A percentile compares a stretch with the other conserved stretches of the same genome.
phyloP scores from a whole-genome alignment of 2,888 invertebrate genomes.

The Steromphala cineraria region DNA sequence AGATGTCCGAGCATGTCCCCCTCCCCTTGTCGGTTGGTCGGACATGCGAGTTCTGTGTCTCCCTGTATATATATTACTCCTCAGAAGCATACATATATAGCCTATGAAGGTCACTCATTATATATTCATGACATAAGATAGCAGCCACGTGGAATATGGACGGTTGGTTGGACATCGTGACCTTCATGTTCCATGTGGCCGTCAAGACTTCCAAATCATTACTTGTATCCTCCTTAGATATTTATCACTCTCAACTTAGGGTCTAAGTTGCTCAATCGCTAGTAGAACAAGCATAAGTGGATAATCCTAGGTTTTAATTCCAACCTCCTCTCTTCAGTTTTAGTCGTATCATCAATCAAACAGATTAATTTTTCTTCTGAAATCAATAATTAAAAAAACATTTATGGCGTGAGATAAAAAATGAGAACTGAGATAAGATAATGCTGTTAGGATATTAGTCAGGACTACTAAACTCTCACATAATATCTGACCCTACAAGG shows the following conservation, averaged over 20 bases:
- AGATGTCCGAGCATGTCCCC: neutral
- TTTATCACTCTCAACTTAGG: neutral
- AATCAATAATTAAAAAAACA: no score
- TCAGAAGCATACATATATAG: constrained; percentile 17
- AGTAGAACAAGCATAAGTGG: neutral
- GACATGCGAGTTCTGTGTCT: neutral
- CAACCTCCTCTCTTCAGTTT: no score
- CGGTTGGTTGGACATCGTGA: no score
- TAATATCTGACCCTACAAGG: no score
- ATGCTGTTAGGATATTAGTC: no score
- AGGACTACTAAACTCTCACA: no score
- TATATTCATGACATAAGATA: constrained; percentile 4
- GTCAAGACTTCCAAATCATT: neutral
- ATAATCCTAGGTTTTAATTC: no score
- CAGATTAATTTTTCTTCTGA: no score
- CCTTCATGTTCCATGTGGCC: no score
- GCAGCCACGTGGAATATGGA: neutral
- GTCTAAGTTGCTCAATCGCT: constrained; percentile 6
- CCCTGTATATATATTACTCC: neutral
- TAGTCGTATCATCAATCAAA: no score
- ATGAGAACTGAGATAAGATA: no score
- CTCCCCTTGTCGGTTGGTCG: neutral
- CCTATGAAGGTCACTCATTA: constrained; percentile 6
- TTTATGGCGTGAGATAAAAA: no score
- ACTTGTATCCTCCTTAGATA: neutral